These are phyloP conservation scores for Stenopsyche tienmushanensis DNA, from an alignment of 1,140 invertebrate genomes.

Conservation along the genomic window DNA sequence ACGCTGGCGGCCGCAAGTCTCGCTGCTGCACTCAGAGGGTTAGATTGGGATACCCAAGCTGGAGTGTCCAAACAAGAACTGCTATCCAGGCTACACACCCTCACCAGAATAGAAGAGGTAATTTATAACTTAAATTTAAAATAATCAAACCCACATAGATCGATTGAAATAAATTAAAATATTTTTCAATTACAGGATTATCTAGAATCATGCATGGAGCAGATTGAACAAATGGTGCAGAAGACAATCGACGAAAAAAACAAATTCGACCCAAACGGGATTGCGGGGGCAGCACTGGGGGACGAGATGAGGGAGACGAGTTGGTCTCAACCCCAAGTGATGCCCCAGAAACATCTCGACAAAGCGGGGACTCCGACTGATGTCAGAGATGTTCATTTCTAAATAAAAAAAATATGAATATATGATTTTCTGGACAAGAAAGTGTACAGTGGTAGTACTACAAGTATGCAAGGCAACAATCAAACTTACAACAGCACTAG, in stretches of 20 bases:
- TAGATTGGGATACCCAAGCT: slow-evolving; percentile 66
- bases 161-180: background rate
- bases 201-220: slow-evolving; percentile 68
- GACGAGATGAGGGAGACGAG: slow-evolving; percentile 59
- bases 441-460: no score
- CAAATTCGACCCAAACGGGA: slow-evolving; percentile 47
- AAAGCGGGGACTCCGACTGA: slow-evolving; percentile 80
- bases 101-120: slow-evolving; percentile 80
- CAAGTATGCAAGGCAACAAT: no score
- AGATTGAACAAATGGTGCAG: slow-evolving; percentile 72
- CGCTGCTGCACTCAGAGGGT: slow-evolving; percentile 76
- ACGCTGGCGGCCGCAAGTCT: slow-evolving; percentile 84
- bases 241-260: slow-evolving; percentile 53
- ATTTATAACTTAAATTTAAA: slow-evolving; percentile 34
- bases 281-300: slow-evolving; percentile 43
- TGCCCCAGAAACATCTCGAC: slow-evolving; percentile 62
- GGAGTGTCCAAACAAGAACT: slow-evolving; percentile 55
- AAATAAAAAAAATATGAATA: slow-evolving; percentile 35
- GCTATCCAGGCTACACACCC: slow-evolving; percentile 65
- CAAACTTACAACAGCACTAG: no score
- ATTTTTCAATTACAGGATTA: slow-evolving; percentile 64
- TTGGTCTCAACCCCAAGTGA: slow-evolving; percentile 61
- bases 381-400: slow-evolving; percentile 74
- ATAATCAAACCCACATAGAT: background rate
- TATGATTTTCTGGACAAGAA: background rate